phyloP scores from a whole-genome alignment of 2,888 invertebrate species.

The Yponomeuta plumbellus region DNA sequence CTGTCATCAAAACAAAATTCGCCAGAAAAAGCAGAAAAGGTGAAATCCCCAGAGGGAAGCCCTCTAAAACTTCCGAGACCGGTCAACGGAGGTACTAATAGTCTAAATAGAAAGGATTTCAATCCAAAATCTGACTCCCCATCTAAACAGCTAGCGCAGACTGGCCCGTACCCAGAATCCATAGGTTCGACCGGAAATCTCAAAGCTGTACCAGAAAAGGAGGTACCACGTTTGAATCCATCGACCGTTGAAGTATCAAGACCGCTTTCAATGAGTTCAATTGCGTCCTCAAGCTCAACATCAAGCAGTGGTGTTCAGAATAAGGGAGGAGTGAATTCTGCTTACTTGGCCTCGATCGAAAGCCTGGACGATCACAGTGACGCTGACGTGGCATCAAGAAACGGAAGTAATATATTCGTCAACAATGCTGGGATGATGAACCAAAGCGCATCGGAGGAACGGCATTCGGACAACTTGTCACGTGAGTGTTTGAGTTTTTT shows the following conservation, averaged over 20 bases:
- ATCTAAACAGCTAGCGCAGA: conserved; percentile 49
- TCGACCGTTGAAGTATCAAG: conserved; percentile 76
- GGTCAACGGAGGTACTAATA: conserved; percentile 47
- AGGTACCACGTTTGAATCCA: conserved; percentile 70
- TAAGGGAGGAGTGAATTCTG: conserved; percentile 80
- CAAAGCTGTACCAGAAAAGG: conserved; percentile 58
- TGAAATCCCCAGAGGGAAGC: conserved; percentile 40
- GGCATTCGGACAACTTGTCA: conserved; percentile 46
- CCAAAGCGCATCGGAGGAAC: conserved; percentile 49
- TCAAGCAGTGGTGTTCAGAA: conserved; percentile 79
- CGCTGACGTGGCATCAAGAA: conserved; percentile 75
- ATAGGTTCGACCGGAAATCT: conserved; percentile 65
- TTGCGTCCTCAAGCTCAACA: conserved; percentile 83
- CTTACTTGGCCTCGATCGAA: conserved; percentile 91
- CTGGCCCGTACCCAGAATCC: conserved; percentile 54
- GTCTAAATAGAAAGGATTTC: conserved; percentile 62
- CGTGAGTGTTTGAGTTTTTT: conserved; percentile 41
- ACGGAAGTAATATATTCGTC: conserved; percentile 63
- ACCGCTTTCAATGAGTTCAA: conserved; percentile 86
- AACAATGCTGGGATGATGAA: conserved; percentile 57
- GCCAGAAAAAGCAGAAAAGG: conserved; percentile 49
- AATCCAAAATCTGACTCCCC: conserved; percentile 39
- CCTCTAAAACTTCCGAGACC: conserved; percentile 48
- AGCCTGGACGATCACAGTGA: conserved; percentile 90
- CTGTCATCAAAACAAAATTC: conserved; percentile 60